Evolutionary conservation across 2,797 vertebrate species (phyloP).

Genomic region (Propithecus deckenii): DNA sequence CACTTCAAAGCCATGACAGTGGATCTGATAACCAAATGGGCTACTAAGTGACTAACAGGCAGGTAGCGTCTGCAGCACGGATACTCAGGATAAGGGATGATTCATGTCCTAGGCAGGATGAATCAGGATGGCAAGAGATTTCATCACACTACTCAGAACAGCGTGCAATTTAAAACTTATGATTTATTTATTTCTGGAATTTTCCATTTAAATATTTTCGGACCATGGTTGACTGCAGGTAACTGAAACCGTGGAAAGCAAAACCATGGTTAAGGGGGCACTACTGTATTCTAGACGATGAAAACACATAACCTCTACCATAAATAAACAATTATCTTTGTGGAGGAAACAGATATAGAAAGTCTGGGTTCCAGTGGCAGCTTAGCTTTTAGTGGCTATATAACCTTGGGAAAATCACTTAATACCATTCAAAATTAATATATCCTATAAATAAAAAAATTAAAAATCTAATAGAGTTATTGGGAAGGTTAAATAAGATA

Average conservation of each 20-base stretch:
- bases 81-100: neutral
- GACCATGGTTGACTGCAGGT: neutral
- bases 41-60: neutral
- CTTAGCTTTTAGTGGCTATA: neutral
- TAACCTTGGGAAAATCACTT: neutral
- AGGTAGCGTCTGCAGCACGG: neutral
- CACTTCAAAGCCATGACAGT: neutral
- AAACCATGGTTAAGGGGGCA: neutral
- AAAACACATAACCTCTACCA: neutral
- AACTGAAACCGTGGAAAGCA: neutral
- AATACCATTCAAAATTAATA: neutral
- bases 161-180: neutral
- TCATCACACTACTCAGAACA: neutral
- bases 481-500: neutral
- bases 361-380: neutral
- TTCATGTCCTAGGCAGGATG: neutral
- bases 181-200: neutral
- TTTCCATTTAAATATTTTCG: neutral
- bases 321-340: neutral
- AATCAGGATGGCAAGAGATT: neutral
- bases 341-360: neutral
- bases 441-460: neutral
- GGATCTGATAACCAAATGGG: neutral
- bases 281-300: neutral
- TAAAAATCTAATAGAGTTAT: neutral